phyloP scores from a whole-genome alignment of 2,888 invertebrate genomes.

The Theretra japonica region DNA sequence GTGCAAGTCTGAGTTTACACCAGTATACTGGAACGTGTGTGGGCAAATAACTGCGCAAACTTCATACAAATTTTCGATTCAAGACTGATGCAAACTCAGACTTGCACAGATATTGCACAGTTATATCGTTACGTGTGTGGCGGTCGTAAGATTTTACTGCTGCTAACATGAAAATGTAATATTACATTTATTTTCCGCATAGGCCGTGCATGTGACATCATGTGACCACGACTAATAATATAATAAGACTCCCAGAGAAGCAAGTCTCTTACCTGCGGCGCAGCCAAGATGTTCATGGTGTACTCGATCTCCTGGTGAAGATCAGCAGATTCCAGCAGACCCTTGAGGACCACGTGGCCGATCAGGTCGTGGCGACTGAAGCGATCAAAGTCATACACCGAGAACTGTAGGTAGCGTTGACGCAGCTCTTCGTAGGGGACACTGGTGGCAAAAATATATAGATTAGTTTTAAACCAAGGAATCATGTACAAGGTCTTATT shows the following conservation, averaged over 20 bases:
- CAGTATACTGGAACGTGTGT: too few species aligned
- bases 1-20: too few species aligned
- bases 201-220: too few species aligned
- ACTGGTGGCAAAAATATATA: conserved; percentile 64
- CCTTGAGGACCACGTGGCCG: conserved; percentile 92
- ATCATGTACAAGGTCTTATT: background rate
- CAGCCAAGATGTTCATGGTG: conserved; percentile 92
- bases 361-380: conserved; percentile 95
- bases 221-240: too few species aligned
- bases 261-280: conserved; percentile 87
- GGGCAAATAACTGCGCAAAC: too few species aligned
- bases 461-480: background rate
- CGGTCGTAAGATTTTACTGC: too few species aligned
- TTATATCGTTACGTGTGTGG: too few species aligned
- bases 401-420: conserved; percentile 92
- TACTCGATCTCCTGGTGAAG: conserved; percentile 92
- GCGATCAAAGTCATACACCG: conserved; percentile 94
- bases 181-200: too few species aligned
- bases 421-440: conserved; percentile 90
- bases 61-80: too few species aligned
- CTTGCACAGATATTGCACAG: too few species aligned
- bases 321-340: conserved; percentile 91
- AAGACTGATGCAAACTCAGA: too few species aligned
- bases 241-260: background rate
- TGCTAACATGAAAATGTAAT: too few species aligned